Base-by-base conservation (phyloP, 2,888 invertebrate genomes). In the Selenia dentaria region DNA sequence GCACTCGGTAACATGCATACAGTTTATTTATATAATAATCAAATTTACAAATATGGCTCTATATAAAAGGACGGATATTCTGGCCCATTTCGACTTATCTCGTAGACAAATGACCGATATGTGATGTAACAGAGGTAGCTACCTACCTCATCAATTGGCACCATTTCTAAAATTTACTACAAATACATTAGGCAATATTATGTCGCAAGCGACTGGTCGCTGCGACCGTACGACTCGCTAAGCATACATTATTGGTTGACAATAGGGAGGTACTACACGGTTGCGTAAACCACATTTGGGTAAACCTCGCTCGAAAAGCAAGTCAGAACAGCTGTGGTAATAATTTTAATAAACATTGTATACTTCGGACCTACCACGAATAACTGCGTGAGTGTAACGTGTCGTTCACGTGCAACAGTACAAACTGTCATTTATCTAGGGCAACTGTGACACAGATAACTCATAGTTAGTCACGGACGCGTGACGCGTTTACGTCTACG, bases 31-130 rank as follows among this genome's bases (percentile, higher is more conserved):
- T 54, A 57, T 55, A 49, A 53, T 61, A 35, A 37, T 54, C 44
- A 35, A 55, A 54, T 59, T 58, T 51, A 25, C 5, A 73, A 69
- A 72, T 73, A 77, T 74, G 72, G 74, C 74, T 70, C 61, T 56
- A 60, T 59, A 54, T 58, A 66, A 60, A 54, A 70, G 74, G 78
- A 79, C 79, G 77, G 77, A 79, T 59, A 68, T 65, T 69, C 72
- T 61, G 59, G 62, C 70, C 69, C 64, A 62, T 27, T 10, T 25
- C 6, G 8, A 14, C 11, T 16, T 12, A 62, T 56, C 11, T 16
- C 8, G 61, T 55, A 31, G 11, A n/a, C 13, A 29, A 26, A 32
- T 6, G 22, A 16, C 8, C 34, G 34, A 34, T 41, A 51, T 45
- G 50, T 50, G 44, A 50, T 50, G 44, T 43, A 25, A 38, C 39